Evolutionary conservation across 2,113 vertebrate genomes (phyloP).

Genomic region (Oceanodroma tethys): DNA sequence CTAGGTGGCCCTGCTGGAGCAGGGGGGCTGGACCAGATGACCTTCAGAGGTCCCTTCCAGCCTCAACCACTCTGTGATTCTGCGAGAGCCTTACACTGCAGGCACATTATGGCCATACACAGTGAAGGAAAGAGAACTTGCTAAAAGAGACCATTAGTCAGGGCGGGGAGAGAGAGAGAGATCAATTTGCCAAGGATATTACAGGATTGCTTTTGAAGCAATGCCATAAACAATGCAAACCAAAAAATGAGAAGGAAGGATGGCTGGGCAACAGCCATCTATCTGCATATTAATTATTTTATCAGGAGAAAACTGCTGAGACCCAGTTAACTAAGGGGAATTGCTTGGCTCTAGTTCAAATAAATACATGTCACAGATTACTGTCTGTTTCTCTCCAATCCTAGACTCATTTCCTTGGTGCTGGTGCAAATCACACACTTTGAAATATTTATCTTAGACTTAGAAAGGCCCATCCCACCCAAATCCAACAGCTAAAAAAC

Average conservation of each 20-base stretch:
- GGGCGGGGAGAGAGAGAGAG: neutral
- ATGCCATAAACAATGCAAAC: slow-evolving; percentile 14
- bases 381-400: neutral
- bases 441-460: neutral
- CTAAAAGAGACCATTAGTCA: neutral
- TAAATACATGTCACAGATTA: neutral
- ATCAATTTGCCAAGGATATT: neutral
- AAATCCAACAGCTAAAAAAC: neutral
- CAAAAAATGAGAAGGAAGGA: slow-evolving; percentile 1
- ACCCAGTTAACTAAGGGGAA: slow-evolving; percentile 25
- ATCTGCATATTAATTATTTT: slow-evolving; percentile 35
- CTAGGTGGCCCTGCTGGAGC: neutral
- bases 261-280: neutral
- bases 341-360: neutral
- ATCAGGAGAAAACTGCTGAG: slow-evolving; percentile 35
- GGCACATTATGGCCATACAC: neutral
- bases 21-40: neutral
- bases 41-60: neutral
- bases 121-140: neutral
- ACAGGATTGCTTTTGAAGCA: slow-evolving; percentile 24
- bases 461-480: neutral
- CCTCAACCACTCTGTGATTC: neutral
- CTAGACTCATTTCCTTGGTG: neutral
- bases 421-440: slow-evolving; percentile 1
- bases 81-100: accelerated